A percentile compares a stretch with the other conserved stretches of the same genome.
Conservation (phyloP, 2,797 vertebrate species). For the Sebastes hopkinsi region DNA sequence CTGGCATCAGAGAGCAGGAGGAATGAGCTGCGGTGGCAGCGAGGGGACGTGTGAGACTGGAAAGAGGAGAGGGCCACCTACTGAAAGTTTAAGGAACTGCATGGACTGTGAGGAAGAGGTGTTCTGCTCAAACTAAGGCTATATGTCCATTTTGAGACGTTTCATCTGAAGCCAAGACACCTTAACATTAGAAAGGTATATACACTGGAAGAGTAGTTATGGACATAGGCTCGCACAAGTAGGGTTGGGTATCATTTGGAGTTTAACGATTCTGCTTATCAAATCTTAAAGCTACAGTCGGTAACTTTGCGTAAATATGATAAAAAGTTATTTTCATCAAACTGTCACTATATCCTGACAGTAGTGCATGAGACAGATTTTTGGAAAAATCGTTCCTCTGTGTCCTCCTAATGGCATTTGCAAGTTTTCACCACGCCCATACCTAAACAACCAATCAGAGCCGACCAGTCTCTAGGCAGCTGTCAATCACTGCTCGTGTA, state of each 20-base stretch:
- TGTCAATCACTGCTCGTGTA: too few relatives aligned
- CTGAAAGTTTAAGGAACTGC: conserved; percentile 16
- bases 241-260: background rate
- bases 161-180: background rate
- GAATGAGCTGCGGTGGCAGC: background rate
- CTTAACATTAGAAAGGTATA: background rate
- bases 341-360: too few relatives aligned
- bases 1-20: background rate
- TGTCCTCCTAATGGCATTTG: too few relatives aligned
- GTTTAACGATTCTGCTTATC: background rate
- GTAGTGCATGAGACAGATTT: too few relatives aligned
- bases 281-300: too few relatives aligned
- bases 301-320: too few relatives aligned
- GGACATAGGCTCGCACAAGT: background rate
- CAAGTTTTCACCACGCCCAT: too few relatives aligned
- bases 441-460: too few relatives aligned
- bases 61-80: conserved; percentile 38
- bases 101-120: background rate
- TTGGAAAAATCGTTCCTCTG: too few relatives aligned
- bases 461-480: too few relatives aligned
- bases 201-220: background rate
- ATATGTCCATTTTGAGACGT: background rate
- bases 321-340: too few relatives aligned
- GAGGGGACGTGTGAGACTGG: background rate
- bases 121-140: background rate